Evolutionary conservation across 2,888 invertebrate species (phyloP), one percentile per base, ranked within the genome.

Genomic region (Thymelicus sylvestris): DNA sequence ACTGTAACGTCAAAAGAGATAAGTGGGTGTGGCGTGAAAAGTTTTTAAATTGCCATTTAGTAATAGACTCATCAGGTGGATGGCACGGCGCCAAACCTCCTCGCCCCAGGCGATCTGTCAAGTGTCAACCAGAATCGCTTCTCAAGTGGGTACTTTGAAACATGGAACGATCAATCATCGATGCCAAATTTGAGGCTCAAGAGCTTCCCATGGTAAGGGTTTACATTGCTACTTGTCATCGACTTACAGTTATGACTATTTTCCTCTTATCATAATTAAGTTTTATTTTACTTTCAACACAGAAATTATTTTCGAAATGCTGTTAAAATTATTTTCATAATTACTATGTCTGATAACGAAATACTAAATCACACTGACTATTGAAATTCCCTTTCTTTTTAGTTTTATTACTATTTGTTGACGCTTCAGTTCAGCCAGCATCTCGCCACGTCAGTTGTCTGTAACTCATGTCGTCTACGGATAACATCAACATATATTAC

Each of bases 21-120:
- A 41, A 68, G 57, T 57, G 31, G 55, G 7, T 12, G 13, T 31
- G 52, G 44, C 24, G 24, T 57, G 47, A 19, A 39, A 44, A 60
- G 59, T 59, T 59, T 52, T 63, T 68, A 62, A 57, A 15, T 48
- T 19, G 55, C 39, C 69, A 64, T 64, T 69, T 48, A 65, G 59
- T 59, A 64, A 69, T 39, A 64, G 70, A 60, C 60, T 70, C 64
- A 70, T 70, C 70, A 70, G 70, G 70, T 70, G 70, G 59, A 52
- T 70, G 70, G 70, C 65, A 19, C 50, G 24, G 50, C 50, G 65
- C 70, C 70, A 70, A 65, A n/a, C 39, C 47, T 48, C 61, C 64
- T 60, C 60, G 24, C 64, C 41, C 55, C 64, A 38, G 64, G 57
- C 39, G 68, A 69, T 68, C 68, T 50, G 63, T 68, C 68, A 44